Percentiles rank a stretch among this genome's conserved stretches.
These are phyloP conservation scores for Drosophila villosipedis DNA, from an alignment of 2,888 invertebrate species.

Conservation along the genomic window DNA sequence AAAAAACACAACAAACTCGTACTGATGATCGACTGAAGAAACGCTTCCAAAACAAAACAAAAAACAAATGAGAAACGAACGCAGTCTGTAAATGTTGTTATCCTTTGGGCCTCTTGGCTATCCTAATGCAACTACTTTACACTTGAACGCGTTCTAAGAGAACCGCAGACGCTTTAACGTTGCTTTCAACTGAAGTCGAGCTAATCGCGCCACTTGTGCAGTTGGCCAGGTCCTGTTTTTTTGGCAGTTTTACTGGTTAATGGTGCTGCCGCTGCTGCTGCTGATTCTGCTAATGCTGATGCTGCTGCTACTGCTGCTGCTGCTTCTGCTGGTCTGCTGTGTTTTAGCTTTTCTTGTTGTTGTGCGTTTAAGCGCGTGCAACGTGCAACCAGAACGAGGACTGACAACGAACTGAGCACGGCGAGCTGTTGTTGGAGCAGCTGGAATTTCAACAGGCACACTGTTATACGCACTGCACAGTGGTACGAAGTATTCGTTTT, in stretches of 20 bases:
- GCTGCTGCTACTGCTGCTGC: neutral
- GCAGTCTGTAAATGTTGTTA: neutral
- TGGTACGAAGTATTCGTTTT: neutral
- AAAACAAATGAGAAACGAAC: neutral
- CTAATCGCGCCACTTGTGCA: conserved; percentile 30
- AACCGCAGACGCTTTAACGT: neutral
- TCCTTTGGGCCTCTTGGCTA: neutral
- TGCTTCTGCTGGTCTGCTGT: conserved; percentile 17
- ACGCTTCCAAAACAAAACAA: neutral
- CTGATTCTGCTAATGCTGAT: neutral
- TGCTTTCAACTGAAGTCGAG: conserved; percentile 10
- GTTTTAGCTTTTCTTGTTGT: conserved; percentile 3
- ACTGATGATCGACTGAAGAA: conserved; percentile 11
- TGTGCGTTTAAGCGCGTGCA: conserved; percentile 55
- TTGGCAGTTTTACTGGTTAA: conserved; percentile 8
- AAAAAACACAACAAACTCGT: neutral
- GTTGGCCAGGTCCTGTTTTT: neutral
- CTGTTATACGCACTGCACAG: conserved; percentile 65
- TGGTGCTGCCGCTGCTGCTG: neutral
- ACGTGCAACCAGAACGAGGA: conserved; percentile 68
- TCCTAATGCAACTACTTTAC: neutral
- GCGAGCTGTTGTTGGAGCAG: conserved; percentile 56
- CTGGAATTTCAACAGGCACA: conserved; percentile 61
- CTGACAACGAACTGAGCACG: conserved; percentile 75
- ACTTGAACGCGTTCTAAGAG: conserved; percentile 10